Evolutionary conservation across 2,888 invertebrate genomes (phyloP).

Genomic region (Drosophila siamana): DNA sequence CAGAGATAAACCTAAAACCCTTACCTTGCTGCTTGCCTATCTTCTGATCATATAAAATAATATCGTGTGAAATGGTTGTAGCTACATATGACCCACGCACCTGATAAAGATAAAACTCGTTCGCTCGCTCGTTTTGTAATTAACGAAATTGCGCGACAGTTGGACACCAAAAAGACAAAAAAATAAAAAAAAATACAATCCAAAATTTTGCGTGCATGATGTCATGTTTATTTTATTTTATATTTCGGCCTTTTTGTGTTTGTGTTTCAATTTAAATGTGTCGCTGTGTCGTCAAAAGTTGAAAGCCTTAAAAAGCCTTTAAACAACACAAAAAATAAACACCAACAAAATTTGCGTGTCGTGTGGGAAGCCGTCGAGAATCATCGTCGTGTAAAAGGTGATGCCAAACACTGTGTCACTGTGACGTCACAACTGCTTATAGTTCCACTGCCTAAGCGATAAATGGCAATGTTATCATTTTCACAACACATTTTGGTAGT

Average conservation of each 20-base stretch:
- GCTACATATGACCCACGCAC: constrained; percentile 34
- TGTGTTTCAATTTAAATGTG: constrained; percentile 54
- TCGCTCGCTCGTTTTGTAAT: constrained; percentile 48
- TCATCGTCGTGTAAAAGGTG: constrained; percentile 12
- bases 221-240: constrained; percentile 47
- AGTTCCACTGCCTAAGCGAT: not conserved
- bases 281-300: constrained; percentile 42
- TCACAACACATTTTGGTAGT: too few relatives aligned
- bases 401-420: not conserved
- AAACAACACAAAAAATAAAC: constrained; percentile 56
- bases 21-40: not conserved
- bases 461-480: not conserved
- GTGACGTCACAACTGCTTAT: constrained; percentile 31
- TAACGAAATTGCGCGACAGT: constrained; percentile 62
- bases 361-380: constrained; percentile 51
- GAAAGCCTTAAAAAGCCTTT: constrained; percentile 43
- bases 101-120: constrained; percentile 55
- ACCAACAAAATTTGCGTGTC: constrained; percentile 34
- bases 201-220: constrained; percentile 56
- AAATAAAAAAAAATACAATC: constrained; percentile 29
- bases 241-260: constrained; percentile 21
- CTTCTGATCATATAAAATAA: not conserved
- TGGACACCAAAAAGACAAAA: not conserved
- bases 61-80: constrained; percentile 8
- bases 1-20: constrained; percentile 69